phyloP scores from a whole-genome alignment of 2,888 invertebrate species.

The Schrankia costaestrigalis region DNA sequence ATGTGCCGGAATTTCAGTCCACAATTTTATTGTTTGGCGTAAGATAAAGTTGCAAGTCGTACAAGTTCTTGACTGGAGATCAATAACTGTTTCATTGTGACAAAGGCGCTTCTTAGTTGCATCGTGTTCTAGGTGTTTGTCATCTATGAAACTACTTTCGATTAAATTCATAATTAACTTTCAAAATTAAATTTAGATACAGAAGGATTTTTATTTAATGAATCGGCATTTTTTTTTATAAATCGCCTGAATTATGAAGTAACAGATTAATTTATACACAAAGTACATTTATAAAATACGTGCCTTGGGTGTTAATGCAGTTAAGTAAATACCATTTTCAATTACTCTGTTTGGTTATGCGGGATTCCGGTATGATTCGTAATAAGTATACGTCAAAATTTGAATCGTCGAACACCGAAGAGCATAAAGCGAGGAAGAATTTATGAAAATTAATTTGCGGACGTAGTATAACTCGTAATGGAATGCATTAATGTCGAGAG shows the following conservation, averaged over 20 bases:
- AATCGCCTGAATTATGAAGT: too few relatives aligned
- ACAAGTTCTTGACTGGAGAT: too few relatives aligned
- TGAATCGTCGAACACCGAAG: constrained; percentile 32
- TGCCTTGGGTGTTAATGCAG: constrained; percentile 59
- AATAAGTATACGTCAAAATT: constrained; percentile 38
- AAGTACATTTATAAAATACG: constrained; percentile 59
- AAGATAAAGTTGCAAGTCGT: too few relatives aligned
- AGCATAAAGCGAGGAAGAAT: constrained; percentile 40
- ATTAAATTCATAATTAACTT: too few relatives aligned
- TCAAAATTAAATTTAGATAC: too few relatives aligned
- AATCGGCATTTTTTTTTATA: not conserved
- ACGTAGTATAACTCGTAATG: constrained; percentile 54
- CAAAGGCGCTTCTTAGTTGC: too few relatives aligned
- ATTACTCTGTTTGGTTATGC: constrained; percentile 55
- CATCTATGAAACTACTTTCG: too few relatives aligned
- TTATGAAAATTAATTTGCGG: constrained; percentile 52
- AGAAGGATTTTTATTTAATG: not conserved
- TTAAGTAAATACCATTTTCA: constrained; percentile 68
- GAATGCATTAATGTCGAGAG: constrained; percentile 60
- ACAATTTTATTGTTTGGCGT: too few relatives aligned
- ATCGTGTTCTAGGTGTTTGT: too few relatives aligned
- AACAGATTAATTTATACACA: constrained; percentile 73
- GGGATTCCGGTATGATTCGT: constrained; percentile 43
- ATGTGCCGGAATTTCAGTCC: too few relatives aligned
- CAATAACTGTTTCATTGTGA: too few relatives aligned